Percentiles rank a stretch among this genome's conserved stretches.
These are phyloP conservation scores for Brachionus calyciflorus DNA, from an alignment of 1,140 invertebrate species.

Conservation along the genomic window DNA sequence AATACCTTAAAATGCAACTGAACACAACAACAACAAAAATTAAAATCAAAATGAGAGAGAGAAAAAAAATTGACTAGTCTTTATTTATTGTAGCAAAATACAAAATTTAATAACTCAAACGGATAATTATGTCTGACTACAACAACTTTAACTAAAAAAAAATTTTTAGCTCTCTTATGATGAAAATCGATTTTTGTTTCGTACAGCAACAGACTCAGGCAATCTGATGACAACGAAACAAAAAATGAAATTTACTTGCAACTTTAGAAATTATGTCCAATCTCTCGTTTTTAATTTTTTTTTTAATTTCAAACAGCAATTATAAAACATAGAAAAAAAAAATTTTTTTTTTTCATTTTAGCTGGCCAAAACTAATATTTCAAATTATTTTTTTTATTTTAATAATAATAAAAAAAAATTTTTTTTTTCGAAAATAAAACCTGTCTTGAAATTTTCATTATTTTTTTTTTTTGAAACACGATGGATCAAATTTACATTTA, in stretches of 20 bases:
- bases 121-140: constrained; percentile 43
- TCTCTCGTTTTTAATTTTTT: background rate
- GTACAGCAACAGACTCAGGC: constrained; percentile 33
- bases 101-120: background rate
- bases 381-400: no score
- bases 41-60: background rate
- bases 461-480: background rate
- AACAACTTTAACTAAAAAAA: no score
- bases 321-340: no score
- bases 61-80: constrained; percentile 26
- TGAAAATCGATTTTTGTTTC: constrained; percentile 38
- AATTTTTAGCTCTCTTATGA: background rate
- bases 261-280: constrained; percentile 20
- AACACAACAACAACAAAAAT: no score
- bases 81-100: constrained; percentile 34
- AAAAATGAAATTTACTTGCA: constrained; percentile 28
- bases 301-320: constrained; percentile 4
- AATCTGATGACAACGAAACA: constrained; percentile 30
- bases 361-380: background rate
- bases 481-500: constrained; percentile 40
- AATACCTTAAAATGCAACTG: constrained; percentile 17
- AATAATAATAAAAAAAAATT: constrained; percentile 21
- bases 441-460: constrained; percentile 29
- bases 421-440: background rate
- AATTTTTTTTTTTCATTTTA: no score